Percentiles rank a stretch among this genome's conserved stretches.
phyloP scores from a whole-genome alignment of 2,113 vertebrate genomes.

The Eurypyga helias region DNA sequence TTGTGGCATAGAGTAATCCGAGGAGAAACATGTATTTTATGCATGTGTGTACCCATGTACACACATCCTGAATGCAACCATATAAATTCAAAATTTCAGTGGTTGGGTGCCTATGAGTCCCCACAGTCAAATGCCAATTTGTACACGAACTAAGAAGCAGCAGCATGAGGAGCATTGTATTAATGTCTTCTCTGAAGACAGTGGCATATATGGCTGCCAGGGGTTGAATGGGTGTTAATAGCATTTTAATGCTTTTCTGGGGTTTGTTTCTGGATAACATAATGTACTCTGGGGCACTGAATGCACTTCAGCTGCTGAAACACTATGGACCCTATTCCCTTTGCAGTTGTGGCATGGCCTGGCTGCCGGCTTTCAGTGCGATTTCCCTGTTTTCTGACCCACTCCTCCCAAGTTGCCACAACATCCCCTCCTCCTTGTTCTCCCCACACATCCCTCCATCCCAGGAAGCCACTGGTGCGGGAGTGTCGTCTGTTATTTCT shows the following conservation, averaged over 20 bases:
- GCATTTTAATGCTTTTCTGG: not conserved
- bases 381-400: not conserved
- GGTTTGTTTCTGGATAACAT: not conserved
- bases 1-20: not conserved
- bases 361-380: not conserved
- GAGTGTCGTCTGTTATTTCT: not conserved
- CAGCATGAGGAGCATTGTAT: not conserved
- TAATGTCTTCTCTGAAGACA: not conserved
- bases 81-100: not conserved
- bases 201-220: not conserved
- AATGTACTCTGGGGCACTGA: not conserved
- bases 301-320: not conserved
- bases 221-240: not conserved
- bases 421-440: not conserved
- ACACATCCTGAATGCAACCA: not conserved
- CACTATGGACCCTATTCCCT: rapidly evolving
- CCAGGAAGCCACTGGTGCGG: not conserved
- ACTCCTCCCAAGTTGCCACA: not conserved
- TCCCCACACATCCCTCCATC: not conserved
- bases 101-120: not conserved
- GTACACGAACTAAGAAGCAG: not conserved
- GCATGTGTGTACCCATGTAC: not conserved
- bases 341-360: rapidly evolving
- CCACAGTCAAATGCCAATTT: not conserved
- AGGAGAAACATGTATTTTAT: not conserved